Base-by-base conservation (phyloP, 2,113 vertebrate species). In the Charadrius vociferus region DNA sequence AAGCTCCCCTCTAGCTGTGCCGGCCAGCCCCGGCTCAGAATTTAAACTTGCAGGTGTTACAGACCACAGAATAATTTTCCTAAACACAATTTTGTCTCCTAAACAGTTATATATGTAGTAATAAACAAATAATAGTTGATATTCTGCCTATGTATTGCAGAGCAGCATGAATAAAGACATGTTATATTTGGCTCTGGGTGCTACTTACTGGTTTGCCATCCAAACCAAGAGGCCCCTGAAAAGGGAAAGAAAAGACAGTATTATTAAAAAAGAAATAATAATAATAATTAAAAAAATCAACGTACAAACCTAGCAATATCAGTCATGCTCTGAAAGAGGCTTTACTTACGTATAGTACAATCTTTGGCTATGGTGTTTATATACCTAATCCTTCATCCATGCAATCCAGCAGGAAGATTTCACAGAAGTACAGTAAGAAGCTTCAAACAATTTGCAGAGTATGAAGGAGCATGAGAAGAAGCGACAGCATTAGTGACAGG, bases 121-220 rank as follows among this genome's bases (percentile, higher is more conserved):
- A 88, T 30, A 74, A 59, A 70, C 8, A 18, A 94, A 9, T 15
- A 88, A 81, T 6, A 58, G 13, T 43, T 80, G 81, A 58, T 26
- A 75, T 39, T 59, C 6, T 85, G 84, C 53, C 59, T 29, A 12
- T n/a, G 45, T 71, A 13, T 41, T n/a, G 41, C 58, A 58, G 59
- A 86, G 45, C 58, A 86, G 52, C 2, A 1, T 5, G 29, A 94
- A 93, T 43, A 63, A 85, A 87, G n/a, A 86, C 24, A 81, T 2
- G 12, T 26, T 47, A 81, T 2, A 23, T 63, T 74, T 89, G 88
- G 79, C 79, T 81, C 32, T 68, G 4, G 1, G n/a, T 39, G 55
- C 85, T 97, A 99, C 99, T 99, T 98, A 99, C 99, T 29, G 99
- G 99, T 97, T 99, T 99, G 93, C 99, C 99, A 96, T 99, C 99